These are phyloP conservation scores for Oedothorax gibbosus DNA, from an alignment of 1,140 invertebrate genomes.

Conservation along the genomic window DNA sequence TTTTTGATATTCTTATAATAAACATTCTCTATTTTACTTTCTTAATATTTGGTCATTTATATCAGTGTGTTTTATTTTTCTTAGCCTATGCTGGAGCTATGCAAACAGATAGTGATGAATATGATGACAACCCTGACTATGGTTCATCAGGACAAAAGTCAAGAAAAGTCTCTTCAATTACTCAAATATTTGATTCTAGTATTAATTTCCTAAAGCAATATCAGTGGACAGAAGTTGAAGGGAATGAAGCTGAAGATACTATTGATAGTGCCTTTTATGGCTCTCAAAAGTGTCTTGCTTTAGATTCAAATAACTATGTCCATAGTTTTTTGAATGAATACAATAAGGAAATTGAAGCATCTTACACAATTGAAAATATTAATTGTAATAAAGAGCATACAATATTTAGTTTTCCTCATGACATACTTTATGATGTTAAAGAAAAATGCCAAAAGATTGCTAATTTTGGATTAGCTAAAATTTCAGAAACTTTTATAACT, in stretches of 20 bases:
- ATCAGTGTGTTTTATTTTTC: slow-evolving; percentile 48
- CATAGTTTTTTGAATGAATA: slow-evolving; percentile 2
- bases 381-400: neutral
- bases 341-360: neutral
- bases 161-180: slow-evolving; percentile 58
- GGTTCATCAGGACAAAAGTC: neutral
- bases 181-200: slow-evolving; percentile 54
- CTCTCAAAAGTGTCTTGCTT: neutral
- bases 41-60: neutral
- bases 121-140: slow-evolving; percentile 16
- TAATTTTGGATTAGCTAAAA: slow-evolving; percentile 12
- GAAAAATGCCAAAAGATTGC: slow-evolving; percentile 14
- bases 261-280: slow-evolving; percentile 10
- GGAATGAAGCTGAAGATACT: slow-evolving; percentile 22
- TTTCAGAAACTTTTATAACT: slow-evolving; percentile 34
- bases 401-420: slow-evolving; percentile 25
- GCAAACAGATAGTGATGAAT: slow-evolving; percentile 48
- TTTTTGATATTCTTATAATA: neutral
- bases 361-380: neutral
- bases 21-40: neutral
- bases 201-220: slow-evolving; percentile 44
- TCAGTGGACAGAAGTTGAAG: slow-evolving; percentile 50
- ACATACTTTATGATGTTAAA: slow-evolving; percentile 51
- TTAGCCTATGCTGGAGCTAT: slow-evolving; percentile 65
- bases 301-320: slow-evolving; percentile 17